phyloP scores from a whole-genome alignment of 2,888 invertebrate species.

The Drosophila parthenogenetica region DNA sequence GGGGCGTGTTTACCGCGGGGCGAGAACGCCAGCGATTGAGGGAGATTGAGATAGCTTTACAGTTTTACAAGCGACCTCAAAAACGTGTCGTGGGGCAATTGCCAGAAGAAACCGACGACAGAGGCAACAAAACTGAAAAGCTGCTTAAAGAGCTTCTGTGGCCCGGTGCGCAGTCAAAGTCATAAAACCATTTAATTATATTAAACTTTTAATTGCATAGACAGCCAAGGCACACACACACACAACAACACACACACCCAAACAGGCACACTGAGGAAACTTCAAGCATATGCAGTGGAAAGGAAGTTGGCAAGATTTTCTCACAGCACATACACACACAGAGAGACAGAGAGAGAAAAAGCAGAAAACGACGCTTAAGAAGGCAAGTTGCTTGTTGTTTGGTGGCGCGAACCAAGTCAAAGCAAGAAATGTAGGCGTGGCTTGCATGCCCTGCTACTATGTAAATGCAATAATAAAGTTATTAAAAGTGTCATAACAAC shows the following conservation, averaged over 20 bases:
- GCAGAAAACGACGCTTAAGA: slow-evolving; percentile 48
- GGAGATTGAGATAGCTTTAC: slow-evolving; percentile 22
- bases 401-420: slow-evolving; percentile 20
- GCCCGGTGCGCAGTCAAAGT: slow-evolving; percentile 66
- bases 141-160: slow-evolving; percentile 48
- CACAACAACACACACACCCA: slow-evolving; percentile 38
- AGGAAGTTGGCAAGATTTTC: slow-evolving; percentile 31
- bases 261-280: slow-evolving; percentile 37
- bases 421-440: slow-evolving; percentile 14
- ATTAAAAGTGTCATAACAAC: slow-evolving; percentile 85
- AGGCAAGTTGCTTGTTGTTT: slow-evolving; percentile 59
- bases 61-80: slow-evolving; percentile 43
- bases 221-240: slow-evolving; percentile 62
- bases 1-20: slow-evolving; percentile 50
- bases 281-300: slow-evolving; percentile 65
- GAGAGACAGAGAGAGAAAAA: not conserved
- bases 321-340: slow-evolving; percentile 9
- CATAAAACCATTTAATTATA: slow-evolving; percentile 84
- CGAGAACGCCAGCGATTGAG: slow-evolving; percentile 9
- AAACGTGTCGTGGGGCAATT: slow-evolving; percentile 54
- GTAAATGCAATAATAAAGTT: slow-evolving; percentile 84
- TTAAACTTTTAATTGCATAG: slow-evolving; percentile 84
- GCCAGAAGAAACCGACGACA: slow-evolving; percentile 21
- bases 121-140: slow-evolving; percentile 33
- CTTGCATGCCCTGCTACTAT: slow-evolving; percentile 66